A percentile compares a stretch with the other conserved stretches of the same genome.
Conservation (phyloP, 2,113 vertebrate species). For the Tragelaphus buxtoni region DNA sequence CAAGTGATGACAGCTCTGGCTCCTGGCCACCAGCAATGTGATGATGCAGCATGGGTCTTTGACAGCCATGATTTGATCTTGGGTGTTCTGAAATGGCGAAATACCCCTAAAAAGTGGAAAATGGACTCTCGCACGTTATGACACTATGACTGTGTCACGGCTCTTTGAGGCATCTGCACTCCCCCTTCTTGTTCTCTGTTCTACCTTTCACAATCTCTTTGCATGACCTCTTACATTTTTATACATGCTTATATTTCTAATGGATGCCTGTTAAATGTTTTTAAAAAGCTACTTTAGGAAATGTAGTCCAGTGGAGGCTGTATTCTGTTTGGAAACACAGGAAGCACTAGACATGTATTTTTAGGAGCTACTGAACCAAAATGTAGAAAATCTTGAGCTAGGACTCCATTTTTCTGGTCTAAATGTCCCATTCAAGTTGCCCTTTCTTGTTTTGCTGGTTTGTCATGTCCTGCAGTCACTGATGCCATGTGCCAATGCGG, state of each 20-base stretch:
- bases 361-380: not conserved
- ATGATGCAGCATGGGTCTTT: constrained; percentile 67
- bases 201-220: not conserved
- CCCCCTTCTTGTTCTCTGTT: not conserved
- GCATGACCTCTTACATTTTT: not conserved
- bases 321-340: not conserved
- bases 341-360: not conserved
- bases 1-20: constrained; percentile 84
- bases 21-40: constrained; percentile 73
- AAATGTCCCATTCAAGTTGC: not conserved
- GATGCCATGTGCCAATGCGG: not conserved
- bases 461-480: not conserved
- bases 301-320: not conserved
- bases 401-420: not conserved
- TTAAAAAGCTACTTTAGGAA: not conserved
- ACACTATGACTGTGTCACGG: not conserved
- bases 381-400: not conserved
- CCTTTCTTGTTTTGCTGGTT: not conserved
- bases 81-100: constrained; percentile 60
- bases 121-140: not conserved
- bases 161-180: not conserved
- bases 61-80: constrained; percentile 61
- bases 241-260: not conserved
- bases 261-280: not conserved
- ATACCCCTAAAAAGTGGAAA: not conserved